These are phyloP conservation scores for Leptodactylus fuscus DNA, from an alignment of 2,113 vertebrate species.

Conservation along the genomic window DNA sequence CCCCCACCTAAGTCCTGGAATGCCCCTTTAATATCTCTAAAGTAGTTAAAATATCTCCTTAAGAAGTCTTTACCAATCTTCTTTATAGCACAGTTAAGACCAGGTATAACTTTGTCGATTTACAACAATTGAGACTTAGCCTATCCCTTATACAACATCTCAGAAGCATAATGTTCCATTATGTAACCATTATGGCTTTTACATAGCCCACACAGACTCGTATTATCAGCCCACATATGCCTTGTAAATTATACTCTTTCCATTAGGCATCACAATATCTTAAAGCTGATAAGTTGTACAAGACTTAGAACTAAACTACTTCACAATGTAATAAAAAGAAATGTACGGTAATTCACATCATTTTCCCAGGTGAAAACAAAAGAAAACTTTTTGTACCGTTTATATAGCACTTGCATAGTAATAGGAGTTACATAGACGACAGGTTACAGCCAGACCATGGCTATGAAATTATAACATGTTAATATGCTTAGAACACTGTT, in stretches of 20 bases:
- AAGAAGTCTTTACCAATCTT: too few relatives aligned
- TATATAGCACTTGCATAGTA: too few relatives aligned
- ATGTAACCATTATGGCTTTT: conserved; percentile 21
- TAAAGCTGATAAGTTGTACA: conserved; percentile 2
- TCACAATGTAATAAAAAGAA: not conserved
- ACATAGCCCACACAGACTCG: conserved; percentile 19
- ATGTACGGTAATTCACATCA: not conserved
- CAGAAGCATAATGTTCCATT: conserved; percentile 22
- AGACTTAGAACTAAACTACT: conserved; percentile 21
- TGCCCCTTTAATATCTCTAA: too few relatives aligned
- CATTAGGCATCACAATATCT: conserved; percentile 38
- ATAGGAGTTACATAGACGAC: not conserved
- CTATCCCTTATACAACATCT: not conserved
- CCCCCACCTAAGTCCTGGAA: too few relatives aligned
- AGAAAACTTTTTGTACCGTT: not conserved
- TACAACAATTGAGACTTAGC: not conserved
- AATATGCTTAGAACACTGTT: not conserved
- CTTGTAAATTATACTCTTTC: conserved; percentile 34
- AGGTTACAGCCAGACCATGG: not conserved
- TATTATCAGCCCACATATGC: conserved; percentile 38
- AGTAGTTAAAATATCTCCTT: too few relatives aligned
- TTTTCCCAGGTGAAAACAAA: not conserved
- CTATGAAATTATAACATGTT: not conserved
- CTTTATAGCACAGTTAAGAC: not conserved
- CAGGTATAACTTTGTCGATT: conserved; percentile 1